Conservation (phyloP, 1,140 invertebrate genomes). For the Drosophila subobscura region DNA sequence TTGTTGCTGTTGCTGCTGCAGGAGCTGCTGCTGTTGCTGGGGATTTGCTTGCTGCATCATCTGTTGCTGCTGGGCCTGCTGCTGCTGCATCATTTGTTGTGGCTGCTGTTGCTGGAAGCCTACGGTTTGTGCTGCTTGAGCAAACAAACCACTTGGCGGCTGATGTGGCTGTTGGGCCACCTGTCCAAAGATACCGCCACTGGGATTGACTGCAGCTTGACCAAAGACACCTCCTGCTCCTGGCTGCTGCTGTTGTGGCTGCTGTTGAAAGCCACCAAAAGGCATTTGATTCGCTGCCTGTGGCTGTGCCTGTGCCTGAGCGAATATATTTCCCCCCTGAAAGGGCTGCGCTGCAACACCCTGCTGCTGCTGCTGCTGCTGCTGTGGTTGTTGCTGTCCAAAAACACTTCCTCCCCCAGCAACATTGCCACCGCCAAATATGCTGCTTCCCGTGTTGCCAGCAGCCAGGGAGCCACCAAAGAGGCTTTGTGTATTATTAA, state of each 20-base stretch:
- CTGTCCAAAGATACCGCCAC: slow-evolving; percentile 35
- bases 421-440: slow-evolving; percentile 34
- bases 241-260: slow-evolving; percentile 28
- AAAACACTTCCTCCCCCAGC: slow-evolving; percentile 30
- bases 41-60: slow-evolving; percentile 10
- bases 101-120: slow-evolving; percentile 37
- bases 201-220: slow-evolving; percentile 25
- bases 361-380: slow-evolving; percentile 36
- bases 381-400: slow-evolving; percentile 28
- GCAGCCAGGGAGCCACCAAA: slow-evolving; percentile 30
- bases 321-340: slow-evolving; percentile 51
- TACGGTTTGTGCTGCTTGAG: slow-evolving; percentile 16
- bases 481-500: slow-evolving; percentile 27
- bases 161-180: slow-evolving; percentile 25
- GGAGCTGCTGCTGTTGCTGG: slow-evolving; percentile 20
- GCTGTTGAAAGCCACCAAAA: slow-evolving; percentile 49
- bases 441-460: slow-evolving; percentile 11
- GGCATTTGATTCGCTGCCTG: slow-evolving; percentile 47
- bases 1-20: slow-evolving; percentile 9
- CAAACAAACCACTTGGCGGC: slow-evolving; percentile 39
- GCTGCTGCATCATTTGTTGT: slow-evolving; percentile 31
- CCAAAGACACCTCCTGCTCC: slow-evolving; percentile 34
- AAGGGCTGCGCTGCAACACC: slow-evolving; percentile 14
- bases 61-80: slow-evolving; percentile 17
- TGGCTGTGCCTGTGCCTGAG: slow-evolving; percentile 21